phyloP scores from a whole-genome alignment of 30 jellyfish, hydroid and myxozoan species.

The Pelagia noctiluca region DNA sequence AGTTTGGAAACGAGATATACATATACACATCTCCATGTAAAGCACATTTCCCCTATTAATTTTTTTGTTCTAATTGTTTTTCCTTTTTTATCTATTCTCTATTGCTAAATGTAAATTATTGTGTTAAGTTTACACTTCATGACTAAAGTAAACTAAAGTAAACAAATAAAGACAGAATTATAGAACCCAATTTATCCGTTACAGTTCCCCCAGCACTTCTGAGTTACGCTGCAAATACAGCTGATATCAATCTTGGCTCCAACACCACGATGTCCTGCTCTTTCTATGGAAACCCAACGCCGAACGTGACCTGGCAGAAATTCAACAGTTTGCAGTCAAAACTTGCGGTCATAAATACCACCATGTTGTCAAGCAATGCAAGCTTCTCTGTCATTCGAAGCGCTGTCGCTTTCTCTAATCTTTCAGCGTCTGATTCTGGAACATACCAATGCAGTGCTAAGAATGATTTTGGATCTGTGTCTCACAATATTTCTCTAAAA shows the following conservation, averaged over 20 bases:
- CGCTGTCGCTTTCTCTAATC: constrained; percentile 21
- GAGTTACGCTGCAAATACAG: constrained; percentile 4
- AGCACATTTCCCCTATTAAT: background rate
- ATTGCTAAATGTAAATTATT: background rate
- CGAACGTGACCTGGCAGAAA: constrained; percentile 66
- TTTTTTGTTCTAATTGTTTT: too few relatives aligned
- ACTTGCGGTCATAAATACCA: constrained; percentile 2
- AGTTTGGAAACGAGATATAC: too few relatives aligned
- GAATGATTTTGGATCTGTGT: constrained; percentile 50
- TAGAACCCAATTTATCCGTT: background rate
- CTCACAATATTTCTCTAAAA: constrained; percentile 34
- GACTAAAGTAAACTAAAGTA: background rate
- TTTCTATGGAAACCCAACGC: constrained; percentile 73
- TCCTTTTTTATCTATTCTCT: background rate
- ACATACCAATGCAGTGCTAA: constrained; percentile 66
- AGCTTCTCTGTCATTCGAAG: constrained; percentile 64
- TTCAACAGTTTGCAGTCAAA: constrained; percentile 21
- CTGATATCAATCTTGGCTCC: constrained; percentile 22
- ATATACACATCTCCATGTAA: too few relatives aligned
- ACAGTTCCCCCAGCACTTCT: constrained; percentile 45
- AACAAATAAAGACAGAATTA: background rate
- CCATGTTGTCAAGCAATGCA: constrained; percentile 29
- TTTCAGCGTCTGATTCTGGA: constrained; percentile 46
- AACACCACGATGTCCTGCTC: constrained; percentile 35
- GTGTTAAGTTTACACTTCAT: background rate